phyloP scores from a whole-genome alignment of 2,888 invertebrate species.

The Andricus quercusramuli region DNA sequence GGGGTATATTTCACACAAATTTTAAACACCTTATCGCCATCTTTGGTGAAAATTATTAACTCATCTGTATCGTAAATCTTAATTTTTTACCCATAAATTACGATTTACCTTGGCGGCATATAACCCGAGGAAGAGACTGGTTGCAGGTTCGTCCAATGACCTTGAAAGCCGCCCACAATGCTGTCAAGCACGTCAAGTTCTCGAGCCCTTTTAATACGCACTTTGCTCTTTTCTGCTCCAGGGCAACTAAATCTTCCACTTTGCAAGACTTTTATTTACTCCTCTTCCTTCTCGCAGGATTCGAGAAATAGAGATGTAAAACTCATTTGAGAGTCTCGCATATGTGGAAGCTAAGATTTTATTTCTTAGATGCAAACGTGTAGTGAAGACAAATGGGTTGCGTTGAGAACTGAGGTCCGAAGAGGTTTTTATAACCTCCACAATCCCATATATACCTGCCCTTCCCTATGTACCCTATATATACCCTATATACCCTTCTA shows the following conservation, averaged over 20 bases:
- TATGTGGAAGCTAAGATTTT: not conserved
- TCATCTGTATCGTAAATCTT: slow-evolving; percentile 24
- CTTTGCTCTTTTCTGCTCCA: slow-evolving; percentile 46
- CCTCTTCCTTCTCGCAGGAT: not conserved
- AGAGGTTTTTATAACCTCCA: no score
- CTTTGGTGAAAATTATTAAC: not conserved
- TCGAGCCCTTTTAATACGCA: slow-evolving; percentile 52
- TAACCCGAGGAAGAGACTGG: slow-evolving; percentile 46
- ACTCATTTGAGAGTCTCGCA: not conserved
- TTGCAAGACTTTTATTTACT: slow-evolving; percentile 29
- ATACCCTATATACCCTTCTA: no score
- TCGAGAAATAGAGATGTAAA: slow-evolving; percentile 13
- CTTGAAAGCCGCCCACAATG: slow-evolving; percentile 54
- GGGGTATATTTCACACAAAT: no score
- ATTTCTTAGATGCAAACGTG: not conserved
- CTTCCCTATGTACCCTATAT: no score
- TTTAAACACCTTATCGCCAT: no score
- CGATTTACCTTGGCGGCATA: slow-evolving; percentile 53
- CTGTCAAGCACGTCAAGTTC: slow-evolving; percentile 55
- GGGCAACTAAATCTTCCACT: slow-evolving; percentile 54
- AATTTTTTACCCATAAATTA: slow-evolving; percentile 21
- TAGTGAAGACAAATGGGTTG: no score
- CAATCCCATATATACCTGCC: no score
- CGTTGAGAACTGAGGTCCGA: no score
- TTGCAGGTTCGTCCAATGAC: slow-evolving; percentile 49